Conservation (phyloP, 2,888 invertebrate genomes). For the Ecliptopera silaceata region DNA sequence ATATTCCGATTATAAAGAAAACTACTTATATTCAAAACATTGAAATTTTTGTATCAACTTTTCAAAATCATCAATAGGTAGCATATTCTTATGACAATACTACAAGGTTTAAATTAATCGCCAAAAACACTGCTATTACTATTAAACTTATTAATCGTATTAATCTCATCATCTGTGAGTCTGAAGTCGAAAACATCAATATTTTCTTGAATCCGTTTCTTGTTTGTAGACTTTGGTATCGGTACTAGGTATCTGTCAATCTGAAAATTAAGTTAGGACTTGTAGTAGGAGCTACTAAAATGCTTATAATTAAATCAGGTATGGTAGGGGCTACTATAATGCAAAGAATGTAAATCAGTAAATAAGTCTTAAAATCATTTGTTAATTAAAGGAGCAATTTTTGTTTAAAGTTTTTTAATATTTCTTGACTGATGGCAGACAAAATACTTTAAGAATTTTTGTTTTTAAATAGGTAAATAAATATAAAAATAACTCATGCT, state of each 20-base stretch:
- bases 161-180: slow-evolving; percentile 75
- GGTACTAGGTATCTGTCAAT: slow-evolving; percentile 79
- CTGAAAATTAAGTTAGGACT: slow-evolving; percentile 45
- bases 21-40: no score
- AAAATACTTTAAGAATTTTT: no score
- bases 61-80: not conserved
- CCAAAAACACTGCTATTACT: slow-evolving; percentile 52
- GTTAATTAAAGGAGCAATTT: no score
- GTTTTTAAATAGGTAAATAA: no score
- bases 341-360: no score
- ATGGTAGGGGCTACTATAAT: no score
- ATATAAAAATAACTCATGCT: no score
- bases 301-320: no score
- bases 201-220: slow-evolving; percentile 76
- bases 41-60: not conserved
- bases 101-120: slow-evolving; percentile 19
- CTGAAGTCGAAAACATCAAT: slow-evolving; percentile 83
- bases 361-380: no score
- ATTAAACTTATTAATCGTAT: slow-evolving; percentile 74
- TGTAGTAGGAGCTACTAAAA: not conserved
- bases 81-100: not conserved
- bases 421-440: no score
- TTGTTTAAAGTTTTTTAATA: no score
- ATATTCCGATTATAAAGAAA: no score
- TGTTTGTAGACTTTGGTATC: slow-evolving; percentile 83